A percentile compares a stretch with the other conserved stretches of the same genome.
These are phyloP conservation scores for Geococcyx californianus DNA, from an alignment of 2,113 vertebrate species.

Conservation along the genomic window DNA sequence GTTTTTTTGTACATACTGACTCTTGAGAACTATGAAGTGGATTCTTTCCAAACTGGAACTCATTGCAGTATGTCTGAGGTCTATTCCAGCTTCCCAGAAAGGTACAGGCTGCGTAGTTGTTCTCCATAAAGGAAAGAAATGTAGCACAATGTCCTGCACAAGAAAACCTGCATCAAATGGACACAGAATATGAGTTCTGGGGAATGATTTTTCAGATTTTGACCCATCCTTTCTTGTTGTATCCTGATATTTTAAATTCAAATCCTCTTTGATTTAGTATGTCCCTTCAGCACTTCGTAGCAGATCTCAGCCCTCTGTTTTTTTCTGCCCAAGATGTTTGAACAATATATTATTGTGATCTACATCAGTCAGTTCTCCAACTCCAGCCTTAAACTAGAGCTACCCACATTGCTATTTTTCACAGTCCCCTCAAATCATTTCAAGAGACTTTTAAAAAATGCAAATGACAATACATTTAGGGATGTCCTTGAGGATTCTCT, in stretches of 20 bases:
- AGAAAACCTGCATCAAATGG: neutral
- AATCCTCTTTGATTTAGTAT: neutral
- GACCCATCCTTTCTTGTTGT: neutral
- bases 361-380: neutral
- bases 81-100: slow-evolving; percentile 2
- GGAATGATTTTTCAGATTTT: neutral
- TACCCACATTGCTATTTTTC: neutral
- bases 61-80: neutral
- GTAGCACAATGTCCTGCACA: neutral
- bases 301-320: neutral
- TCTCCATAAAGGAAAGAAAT: neutral
- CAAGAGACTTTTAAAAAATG: neutral
- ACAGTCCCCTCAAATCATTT: neutral
- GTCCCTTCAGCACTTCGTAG: neutral
- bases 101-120: neutral
- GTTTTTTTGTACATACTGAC: neutral
- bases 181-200: neutral
- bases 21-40: neutral
- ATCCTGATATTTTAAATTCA: neutral
- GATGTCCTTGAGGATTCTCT: neutral
- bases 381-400: neutral
- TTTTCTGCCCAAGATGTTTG: neutral
- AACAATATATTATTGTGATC: neutral
- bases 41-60: neutral
- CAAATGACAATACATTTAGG: neutral